A percentile compares a stretch with the other conserved stretches of the same genome.
These are phyloP conservation scores for Maniola hyperantus DNA, from an alignment of 2,888 invertebrate species.

Conservation along the genomic window DNA sequence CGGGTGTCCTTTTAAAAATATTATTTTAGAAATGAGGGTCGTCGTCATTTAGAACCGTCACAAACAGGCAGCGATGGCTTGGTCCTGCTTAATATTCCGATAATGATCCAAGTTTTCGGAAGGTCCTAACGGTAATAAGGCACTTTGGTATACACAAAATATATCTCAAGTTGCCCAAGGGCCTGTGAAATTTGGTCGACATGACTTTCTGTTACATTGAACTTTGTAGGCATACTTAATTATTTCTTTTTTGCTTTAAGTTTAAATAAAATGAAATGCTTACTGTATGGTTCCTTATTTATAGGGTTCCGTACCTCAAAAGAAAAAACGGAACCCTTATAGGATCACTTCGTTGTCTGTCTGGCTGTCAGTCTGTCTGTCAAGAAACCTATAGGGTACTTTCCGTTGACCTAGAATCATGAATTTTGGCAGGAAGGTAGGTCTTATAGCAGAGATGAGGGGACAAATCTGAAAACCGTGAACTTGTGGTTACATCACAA, in stretches of 20 bases:
- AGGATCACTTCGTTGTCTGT: too few relatives aligned
- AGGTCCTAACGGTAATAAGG: conserved; percentile 27
- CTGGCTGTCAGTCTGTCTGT: too few relatives aligned
- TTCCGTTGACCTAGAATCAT: too few relatives aligned
- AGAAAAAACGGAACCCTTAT: too few relatives aligned
- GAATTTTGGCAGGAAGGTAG: too few relatives aligned
- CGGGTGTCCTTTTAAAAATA: conserved; percentile 24
- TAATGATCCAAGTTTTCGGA: conserved; percentile 28
- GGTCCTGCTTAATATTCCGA: conserved; percentile 23
- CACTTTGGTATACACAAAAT: conserved; percentile 24
- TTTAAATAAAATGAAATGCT: neutral
- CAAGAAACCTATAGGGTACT: too few relatives aligned
- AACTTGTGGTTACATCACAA: too few relatives aligned
- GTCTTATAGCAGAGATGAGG: too few relatives aligned
- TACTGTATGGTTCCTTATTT: neutral
- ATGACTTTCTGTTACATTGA: neutral
- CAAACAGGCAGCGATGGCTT: conserved; percentile 25
- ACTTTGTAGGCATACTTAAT: neutral
- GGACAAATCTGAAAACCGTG: too few relatives aligned
- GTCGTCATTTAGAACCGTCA: conserved; percentile 30
- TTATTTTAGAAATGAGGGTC: conserved; percentile 33
- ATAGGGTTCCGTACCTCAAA: neutral
- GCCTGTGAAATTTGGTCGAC: conserved; percentile 11
- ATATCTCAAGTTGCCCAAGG: conserved; percentile 20
- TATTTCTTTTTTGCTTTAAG: neutral